Percentiles rank a stretch among this genome's conserved stretches.
Evolutionary conservation across 2,797 vertebrate genomes (phyloP).

Genomic region (Podarcis siculus): DNA sequence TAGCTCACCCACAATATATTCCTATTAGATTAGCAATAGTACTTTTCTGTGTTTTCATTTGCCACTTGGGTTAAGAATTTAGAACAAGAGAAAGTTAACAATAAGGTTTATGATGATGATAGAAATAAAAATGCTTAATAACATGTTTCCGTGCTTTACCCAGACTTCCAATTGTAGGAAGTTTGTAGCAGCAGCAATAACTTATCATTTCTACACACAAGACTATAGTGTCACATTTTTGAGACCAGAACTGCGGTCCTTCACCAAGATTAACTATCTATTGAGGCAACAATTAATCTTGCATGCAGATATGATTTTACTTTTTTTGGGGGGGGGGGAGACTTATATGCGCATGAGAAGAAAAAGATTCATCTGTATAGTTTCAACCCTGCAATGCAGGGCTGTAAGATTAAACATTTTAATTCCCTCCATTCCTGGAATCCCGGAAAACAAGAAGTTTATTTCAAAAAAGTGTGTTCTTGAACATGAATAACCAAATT

Average conservation of each 20-base stretch:
- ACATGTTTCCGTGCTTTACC: background rate
- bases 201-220: background rate
- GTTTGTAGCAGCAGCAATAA: background rate
- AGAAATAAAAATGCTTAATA: background rate
- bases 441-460: constrained; percentile 32
- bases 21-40: constrained; percentile 21
- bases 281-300: constrained; percentile 26
- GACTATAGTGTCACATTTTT: background rate
- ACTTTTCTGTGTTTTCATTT: background rate
- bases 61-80: background rate
- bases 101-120: background rate
- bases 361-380: constrained; percentile 57
- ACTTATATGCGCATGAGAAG: constrained; percentile 40
- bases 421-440: rapidly evolving
- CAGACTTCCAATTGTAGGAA: background rate
- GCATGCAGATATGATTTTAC: constrained; percentile 10
- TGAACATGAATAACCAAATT: constrained; percentile 46
- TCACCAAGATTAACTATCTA: constrained; percentile 60
- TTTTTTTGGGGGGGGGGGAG: background rate
- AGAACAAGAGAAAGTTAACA: background rate
- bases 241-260: constrained; percentile 37
- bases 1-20: constrained; percentile 34
- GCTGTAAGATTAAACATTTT: constrained; percentile 55
- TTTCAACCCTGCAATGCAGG: constrained; percentile 62
- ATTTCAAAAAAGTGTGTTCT: constrained; percentile 27